These are phyloP conservation scores for Erynnis tages DNA, from an alignment of 2,888 invertebrate species.

Conservation along the genomic window DNA sequence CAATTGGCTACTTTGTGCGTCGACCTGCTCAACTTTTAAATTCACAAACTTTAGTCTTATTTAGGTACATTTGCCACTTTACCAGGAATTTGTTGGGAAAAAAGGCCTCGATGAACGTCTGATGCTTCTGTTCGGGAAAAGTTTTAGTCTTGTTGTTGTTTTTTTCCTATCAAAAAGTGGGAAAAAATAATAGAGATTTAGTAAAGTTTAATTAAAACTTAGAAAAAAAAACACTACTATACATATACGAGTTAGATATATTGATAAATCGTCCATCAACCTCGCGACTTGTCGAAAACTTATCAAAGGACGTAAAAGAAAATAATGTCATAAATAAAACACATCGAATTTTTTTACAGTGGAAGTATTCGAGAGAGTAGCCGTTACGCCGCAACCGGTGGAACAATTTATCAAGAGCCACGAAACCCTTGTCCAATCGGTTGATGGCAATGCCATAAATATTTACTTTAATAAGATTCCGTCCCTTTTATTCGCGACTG, in stretches of 20 bases:
- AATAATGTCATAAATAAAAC: constrained; percentile 70
- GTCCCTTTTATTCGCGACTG: constrained; percentile 72
- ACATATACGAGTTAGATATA: no score
- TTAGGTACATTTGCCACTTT: constrained; percentile 37
- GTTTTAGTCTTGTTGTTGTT: constrained; percentile 5
- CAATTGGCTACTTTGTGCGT: constrained; percentile 64
- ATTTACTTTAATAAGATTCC: constrained; percentile 81
- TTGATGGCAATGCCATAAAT: constrained; percentile 80
- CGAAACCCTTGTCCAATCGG: constrained; percentile 77
- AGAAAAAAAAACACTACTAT: no score
- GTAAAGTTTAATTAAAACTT: no score
- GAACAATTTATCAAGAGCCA: constrained; percentile 76
- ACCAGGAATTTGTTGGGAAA: constrained; percentile 13
- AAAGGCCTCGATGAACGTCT: constrained; percentile 12
- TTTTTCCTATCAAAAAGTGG: not conserved
- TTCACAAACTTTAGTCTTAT: constrained; percentile 55
- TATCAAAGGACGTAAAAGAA: constrained; percentile 62
- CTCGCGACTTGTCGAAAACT: constrained; percentile 40
- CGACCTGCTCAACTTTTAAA: constrained; percentile 68
- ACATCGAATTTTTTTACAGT: constrained; percentile 61
- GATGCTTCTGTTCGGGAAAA: constrained; percentile 6
- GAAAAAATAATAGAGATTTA: not conserved
- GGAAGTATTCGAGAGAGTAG: constrained; percentile 68
- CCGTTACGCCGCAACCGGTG: constrained; percentile 65
- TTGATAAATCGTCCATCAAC: constrained; percentile 16